Conservation (phyloP, 2,113 vertebrate genomes). For the Chaetura pelagica region DNA sequence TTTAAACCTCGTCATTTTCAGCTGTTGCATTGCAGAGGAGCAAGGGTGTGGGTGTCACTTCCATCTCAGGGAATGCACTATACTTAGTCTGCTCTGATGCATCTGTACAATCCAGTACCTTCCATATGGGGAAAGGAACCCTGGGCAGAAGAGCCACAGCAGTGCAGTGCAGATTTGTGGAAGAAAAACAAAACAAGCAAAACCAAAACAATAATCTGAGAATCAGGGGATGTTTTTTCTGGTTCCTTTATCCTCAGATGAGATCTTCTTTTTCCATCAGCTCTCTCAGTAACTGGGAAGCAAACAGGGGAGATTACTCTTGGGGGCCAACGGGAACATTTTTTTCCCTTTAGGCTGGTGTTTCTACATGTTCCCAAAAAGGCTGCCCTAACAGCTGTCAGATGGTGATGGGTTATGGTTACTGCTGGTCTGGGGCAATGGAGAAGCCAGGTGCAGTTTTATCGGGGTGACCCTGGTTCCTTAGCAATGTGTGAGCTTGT, state of each 20-base stretch:
- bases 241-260: slow-evolving; percentile 8
- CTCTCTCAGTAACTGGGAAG: not conserved
- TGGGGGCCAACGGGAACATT: not conserved
- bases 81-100: slow-evolving; percentile 60
- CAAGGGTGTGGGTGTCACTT: slow-evolving; percentile 26
- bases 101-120: slow-evolving; percentile 48
- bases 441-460: not conserved
- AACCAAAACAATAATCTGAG: not conserved
- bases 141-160: slow-evolving; percentile 31
- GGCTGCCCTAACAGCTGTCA: not conserved
- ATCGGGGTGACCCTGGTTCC: not conserved
- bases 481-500: not conserved
- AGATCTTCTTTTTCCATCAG: not conserved
- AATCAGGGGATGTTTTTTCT: not conserved
- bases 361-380: not conserved
- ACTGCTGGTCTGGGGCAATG: not conserved
- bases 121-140: slow-evolving; percentile 46
- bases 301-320: not conserved
- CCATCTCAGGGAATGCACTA: slow-evolving; percentile 38
- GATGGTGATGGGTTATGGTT: not conserved
- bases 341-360: not conserved
- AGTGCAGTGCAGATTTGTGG: not conserved
- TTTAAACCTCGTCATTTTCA: slow-evolving; percentile 54
- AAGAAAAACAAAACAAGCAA: not conserved
- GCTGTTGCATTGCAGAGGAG: slow-evolving; percentile 47